These are phyloP conservation scores for Formica selysi DNA, from an alignment of 1,140 invertebrate species.

Conservation along the genomic window DNA sequence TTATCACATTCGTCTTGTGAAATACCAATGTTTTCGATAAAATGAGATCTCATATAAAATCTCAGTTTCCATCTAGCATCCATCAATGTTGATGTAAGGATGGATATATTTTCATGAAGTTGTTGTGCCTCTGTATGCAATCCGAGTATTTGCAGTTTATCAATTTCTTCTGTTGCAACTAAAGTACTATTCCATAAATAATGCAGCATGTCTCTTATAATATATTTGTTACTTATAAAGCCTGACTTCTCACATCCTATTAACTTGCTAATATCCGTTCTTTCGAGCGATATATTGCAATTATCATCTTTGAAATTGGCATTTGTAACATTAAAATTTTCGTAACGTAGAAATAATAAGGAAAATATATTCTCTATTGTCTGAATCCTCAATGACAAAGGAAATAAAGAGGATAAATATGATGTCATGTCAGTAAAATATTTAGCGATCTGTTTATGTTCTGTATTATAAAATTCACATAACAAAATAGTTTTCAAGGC, in stretches of 20 bases:
- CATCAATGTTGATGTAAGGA: slow-evolving; percentile 66
- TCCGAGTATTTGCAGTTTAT: slow-evolving; percentile 41
- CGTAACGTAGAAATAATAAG: slow-evolving; percentile 80
- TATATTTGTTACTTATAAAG: slow-evolving; percentile 81
- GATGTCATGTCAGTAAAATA: slow-evolving; percentile 72
- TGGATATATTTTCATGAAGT: slow-evolving; percentile 67
- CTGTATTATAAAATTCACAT: slow-evolving; percentile 72
- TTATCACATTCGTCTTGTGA: slow-evolving; percentile 34
- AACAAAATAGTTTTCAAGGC: slow-evolving; percentile 79
- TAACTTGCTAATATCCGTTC: slow-evolving; percentile 12
- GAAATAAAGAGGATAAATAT: slow-evolving; percentile 71
- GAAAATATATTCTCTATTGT: slow-evolving; percentile 81
- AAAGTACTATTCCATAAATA: slow-evolving; percentile 72
- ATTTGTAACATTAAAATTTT: slow-evolving; percentile 73
- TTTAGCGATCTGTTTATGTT: slow-evolving; percentile 59
- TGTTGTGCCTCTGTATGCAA: slow-evolving; percentile 60
- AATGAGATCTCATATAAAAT: slow-evolving; percentile 76
- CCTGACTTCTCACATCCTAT: slow-evolving; percentile 54
- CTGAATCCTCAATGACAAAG: slow-evolving; percentile 76
- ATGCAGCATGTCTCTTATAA: slow-evolving; percentile 74
- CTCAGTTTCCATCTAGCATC: slow-evolving; percentile 81
- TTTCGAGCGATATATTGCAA: slow-evolving; percentile 23
- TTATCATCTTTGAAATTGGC: slow-evolving; percentile 68
- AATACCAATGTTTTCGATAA: slow-evolving; percentile 65
- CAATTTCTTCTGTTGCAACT: slow-evolving; percentile 53